phyloP scores from a whole-genome alignment of 2,888 invertebrate genomes.

The Perizoma affinitatum region DNA sequence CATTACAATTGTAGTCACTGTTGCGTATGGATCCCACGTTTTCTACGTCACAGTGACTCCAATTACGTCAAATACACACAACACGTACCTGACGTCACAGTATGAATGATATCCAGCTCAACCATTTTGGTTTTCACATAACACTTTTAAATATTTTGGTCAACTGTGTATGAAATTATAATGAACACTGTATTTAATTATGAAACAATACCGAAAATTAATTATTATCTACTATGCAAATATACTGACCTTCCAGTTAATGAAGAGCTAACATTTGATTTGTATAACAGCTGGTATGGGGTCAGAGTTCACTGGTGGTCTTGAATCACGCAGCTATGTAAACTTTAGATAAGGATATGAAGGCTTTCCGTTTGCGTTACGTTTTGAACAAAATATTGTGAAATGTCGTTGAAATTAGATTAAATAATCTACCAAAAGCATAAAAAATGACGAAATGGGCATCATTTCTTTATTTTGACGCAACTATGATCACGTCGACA shows the following conservation, averaged over 20 bases:
- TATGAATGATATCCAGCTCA: conserved; percentile 3
- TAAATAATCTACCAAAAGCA: too few relatives aligned
- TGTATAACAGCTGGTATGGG: conserved; percentile 2
- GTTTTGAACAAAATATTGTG: too few relatives aligned
- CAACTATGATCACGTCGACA: too few relatives aligned
- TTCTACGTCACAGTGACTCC: too few relatives aligned
- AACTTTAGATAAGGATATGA: not conserved
- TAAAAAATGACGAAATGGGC: too few relatives aligned
- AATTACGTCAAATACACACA: not conserved
- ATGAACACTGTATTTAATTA: not conserved
- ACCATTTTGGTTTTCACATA: conserved; percentile 7
- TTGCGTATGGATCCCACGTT: too few relatives aligned
- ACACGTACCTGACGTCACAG: conserved; percentile 9
- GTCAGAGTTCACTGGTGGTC: conserved; percentile 3
- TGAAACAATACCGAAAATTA: not conserved
- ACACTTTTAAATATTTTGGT: not conserved
- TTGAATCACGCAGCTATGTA: conserved; percentile 1
- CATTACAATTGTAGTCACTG: too few relatives aligned
- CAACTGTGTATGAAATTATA: not conserved
- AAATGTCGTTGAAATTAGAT: too few relatives aligned
- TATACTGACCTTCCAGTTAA: conserved; percentile 8
- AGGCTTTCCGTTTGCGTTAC: too few relatives aligned
- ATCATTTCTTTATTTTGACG: too few relatives aligned
- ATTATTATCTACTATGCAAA: conserved; percentile 20
- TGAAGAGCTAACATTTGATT: conserved; percentile 11